Base-by-base conservation (phyloP, 2,888 invertebrate species). In the Ochropleura leucogaster region DNA sequence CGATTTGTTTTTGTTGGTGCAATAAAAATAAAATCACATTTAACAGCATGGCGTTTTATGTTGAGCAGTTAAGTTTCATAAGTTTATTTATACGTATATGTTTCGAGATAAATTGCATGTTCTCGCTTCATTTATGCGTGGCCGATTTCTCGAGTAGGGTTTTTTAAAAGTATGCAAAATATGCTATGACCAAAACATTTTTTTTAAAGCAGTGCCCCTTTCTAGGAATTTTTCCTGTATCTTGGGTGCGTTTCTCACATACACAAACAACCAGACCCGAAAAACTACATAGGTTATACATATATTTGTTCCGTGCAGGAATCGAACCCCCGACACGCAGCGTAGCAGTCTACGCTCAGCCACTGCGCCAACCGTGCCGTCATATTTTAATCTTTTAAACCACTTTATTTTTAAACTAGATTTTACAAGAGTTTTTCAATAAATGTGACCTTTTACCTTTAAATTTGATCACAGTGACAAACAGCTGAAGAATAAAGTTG, bases 1-100 rank as follows among this genome's bases (percentile, higher is more conserved):
- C 93, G 92, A 94, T 94, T 94, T 94, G 91, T 93, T 93, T 94
- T 93, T 93, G 93, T 93, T 92, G 91, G 87, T 87, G 90, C 89
- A 89, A 93, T 95, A 93, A 95, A 94, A 94, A 93, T 93, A 91
- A 93, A 93, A 93, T 93, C 89, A 90, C 88, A 91, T 93, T 93
- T 92, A 91, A 93, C 92, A 90, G 88, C 89, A 85, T 80, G 89
- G 85, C 89, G 88, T 86, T 93, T 92, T 91, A 93, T 89, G 89
- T 84, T 85, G 81, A 87, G 85, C 86, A 84, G 88, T 92, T 92
- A 90, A 89, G 86, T 90, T 90, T 83, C 77, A 88, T 88, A 88
- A 86, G 87, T 89, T 84, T 88, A 87, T 89, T 80, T 83, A 80
- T 87, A 68, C 16, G 55, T 55, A 6, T 68, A 30, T 77, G 63